A percentile compares a stretch with the other conserved stretches of the same genome.
Conservation (phyloP, 1,140 invertebrate species). For the Cydia pomonella region DNA sequence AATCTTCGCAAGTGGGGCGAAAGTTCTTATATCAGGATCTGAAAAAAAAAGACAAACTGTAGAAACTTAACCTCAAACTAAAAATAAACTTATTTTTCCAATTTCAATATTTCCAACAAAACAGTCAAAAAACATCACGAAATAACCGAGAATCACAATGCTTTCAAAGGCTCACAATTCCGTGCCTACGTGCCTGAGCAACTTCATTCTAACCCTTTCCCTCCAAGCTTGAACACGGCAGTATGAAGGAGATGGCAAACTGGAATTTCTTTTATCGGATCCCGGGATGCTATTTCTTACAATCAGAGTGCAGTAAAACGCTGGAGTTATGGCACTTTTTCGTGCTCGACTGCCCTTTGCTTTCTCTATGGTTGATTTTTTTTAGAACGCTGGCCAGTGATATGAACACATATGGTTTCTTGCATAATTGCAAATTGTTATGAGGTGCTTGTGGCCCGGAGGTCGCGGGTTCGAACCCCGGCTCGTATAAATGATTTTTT, state of each 20-base stretch:
- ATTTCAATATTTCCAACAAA: not conserved
- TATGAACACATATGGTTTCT: too few species aligned
- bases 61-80: too few species aligned
- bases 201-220: not conserved
- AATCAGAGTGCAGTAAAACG: not conserved
- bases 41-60: too few species aligned
- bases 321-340: conserved; percentile 6
- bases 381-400: not conserved
- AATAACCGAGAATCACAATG: not conserved
- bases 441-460: too few species aligned
- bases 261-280: conserved; percentile 6
- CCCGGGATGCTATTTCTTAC: not conserved
- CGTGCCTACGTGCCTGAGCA: not conserved
- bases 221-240: not conserved
- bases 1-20: too few species aligned
- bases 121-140: conserved; percentile 9
- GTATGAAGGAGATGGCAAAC: not conserved
- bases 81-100: not conserved
- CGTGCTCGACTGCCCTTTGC: not conserved
- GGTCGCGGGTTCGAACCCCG: too few species aligned
- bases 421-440: too few species aligned
- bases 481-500: too few species aligned
- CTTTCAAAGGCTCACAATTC: not conserved
- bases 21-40: too few species aligned
- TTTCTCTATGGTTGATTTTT: not conserved